phyloP scores from a whole-genome alignment of 1,140 invertebrate species.

The Aporrectodea caliginosa region DNA sequence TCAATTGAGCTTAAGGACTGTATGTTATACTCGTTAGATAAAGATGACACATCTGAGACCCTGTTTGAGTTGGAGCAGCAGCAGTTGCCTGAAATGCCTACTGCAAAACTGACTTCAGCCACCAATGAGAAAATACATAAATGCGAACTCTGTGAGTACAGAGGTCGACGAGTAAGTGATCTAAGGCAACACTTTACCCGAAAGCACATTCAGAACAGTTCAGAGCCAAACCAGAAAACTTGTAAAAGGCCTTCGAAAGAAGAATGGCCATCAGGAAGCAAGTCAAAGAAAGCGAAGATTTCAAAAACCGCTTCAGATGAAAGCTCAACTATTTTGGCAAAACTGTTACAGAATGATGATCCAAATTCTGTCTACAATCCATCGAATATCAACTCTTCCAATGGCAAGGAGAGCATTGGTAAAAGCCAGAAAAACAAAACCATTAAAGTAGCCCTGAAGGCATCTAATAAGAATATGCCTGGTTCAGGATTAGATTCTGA shows the following conservation, averaged over 20 bases:
- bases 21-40: not conserved
- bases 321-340: not conserved
- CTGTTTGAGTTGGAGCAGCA: not conserved
- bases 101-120: not conserved
- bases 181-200: not conserved
- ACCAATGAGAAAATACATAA: not conserved
- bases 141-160: not conserved
- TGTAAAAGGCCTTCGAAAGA: not conserved
- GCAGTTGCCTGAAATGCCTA: not conserved
- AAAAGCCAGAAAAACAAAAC: too few relatives aligned
- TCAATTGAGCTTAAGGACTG: not conserved
- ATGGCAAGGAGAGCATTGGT: too few relatives aligned
- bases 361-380: not conserved
- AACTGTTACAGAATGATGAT: not conserved
- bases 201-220: not conserved
- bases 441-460: too few relatives aligned
- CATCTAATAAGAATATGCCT: too few relatives aligned
- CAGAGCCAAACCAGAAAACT: not conserved
- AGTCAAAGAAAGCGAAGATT: not conserved
- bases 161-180: not conserved
- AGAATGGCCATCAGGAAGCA: too few relatives aligned
- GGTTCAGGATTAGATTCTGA: too few relatives aligned
- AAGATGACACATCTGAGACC: not conserved
- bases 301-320: not conserved
- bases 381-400: too few relatives aligned